Evolutionary conservation across 1,140 invertebrate genomes (phyloP).

Genomic region (Cydia splendana): DNA sequence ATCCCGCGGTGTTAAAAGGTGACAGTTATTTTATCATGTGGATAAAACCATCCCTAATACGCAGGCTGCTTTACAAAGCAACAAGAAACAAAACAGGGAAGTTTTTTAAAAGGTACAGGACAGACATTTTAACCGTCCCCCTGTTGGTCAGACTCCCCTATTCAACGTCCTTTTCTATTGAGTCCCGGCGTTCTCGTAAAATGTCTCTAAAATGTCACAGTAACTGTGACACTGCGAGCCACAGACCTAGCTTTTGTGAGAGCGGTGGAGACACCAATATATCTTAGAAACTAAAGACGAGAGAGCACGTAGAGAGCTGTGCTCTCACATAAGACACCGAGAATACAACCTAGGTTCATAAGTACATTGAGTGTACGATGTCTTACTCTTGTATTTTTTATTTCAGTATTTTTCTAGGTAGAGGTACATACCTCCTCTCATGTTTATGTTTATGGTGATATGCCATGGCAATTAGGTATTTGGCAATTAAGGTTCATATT

Average conservation of each 20-base stretch:
- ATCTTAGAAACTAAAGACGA: not conserved
- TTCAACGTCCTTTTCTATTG: not conserved
- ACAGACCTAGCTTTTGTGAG: slow-evolving; percentile 5
- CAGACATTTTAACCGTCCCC: not conserved
- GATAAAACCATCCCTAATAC: no score
- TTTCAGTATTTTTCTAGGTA: no score
- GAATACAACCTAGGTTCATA: not conserved
- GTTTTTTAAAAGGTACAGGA: not conserved
- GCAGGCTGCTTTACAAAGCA: not conserved
- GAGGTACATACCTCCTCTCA: no score
- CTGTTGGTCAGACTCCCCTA: slow-evolving; percentile 6
- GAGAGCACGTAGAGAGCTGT: not conserved
- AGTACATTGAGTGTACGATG: no score
- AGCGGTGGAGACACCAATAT: not conserved
- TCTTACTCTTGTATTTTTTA: no score
- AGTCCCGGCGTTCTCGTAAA: not conserved
- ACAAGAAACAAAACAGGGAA: not conserved
- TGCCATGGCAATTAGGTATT: no score
- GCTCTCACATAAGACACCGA: not conserved
- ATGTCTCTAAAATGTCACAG: not conserved
- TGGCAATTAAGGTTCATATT: no score
- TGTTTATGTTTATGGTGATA: no score
- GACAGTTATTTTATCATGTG: no score
- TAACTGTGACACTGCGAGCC: slow-evolving; percentile 1
- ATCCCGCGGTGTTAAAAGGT: no score